phyloP scores from a whole-genome alignment of 2,113 vertebrate species.

The Oplegnathus fasciatus region DNA sequence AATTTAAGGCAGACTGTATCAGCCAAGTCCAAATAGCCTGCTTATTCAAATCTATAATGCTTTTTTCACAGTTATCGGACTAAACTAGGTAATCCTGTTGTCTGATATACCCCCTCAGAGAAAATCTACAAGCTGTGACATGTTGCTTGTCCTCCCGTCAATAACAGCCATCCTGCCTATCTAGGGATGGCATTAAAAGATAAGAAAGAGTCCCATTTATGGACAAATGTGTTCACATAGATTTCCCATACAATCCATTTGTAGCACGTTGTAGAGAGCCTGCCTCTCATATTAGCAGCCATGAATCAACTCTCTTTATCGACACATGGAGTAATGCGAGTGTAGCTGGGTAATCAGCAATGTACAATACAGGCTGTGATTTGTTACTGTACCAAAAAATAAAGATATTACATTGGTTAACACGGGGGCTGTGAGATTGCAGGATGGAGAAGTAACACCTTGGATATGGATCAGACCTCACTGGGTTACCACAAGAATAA shows the following conservation, averaged over 20 bases:
- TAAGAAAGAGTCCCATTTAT: conserved; percentile 75
- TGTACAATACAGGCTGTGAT: conserved; percentile 36
- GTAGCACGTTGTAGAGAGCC: conserved; percentile 47
- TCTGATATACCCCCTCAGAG: conserved; percentile 55
- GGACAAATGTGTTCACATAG: conserved; percentile 72
- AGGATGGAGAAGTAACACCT: conserved; percentile 4
- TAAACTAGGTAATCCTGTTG: conserved; percentile 53
- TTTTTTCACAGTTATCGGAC: conserved; percentile 49
- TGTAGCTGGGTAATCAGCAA: conserved; percentile 42
- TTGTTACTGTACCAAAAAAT: conserved; percentile 45
- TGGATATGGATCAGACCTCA: conserved; percentile 23
- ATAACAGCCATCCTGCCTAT: conserved; percentile 59
- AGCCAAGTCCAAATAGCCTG: conserved; percentile 30
- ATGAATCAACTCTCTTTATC: conserved; percentile 74
- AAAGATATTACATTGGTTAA: conserved; percentile 11
- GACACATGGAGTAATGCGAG: conserved; percentile 55
- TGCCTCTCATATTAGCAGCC: conserved; percentile 60
- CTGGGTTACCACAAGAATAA: not conserved
- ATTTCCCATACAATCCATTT: conserved; percentile 78
- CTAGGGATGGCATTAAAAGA: conserved; percentile 71
- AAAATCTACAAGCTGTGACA: conserved; percentile 63
- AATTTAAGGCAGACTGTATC: not conserved
- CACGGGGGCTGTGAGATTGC: not conserved
- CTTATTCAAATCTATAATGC: conserved; percentile 47
- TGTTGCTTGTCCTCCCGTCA: conserved; percentile 66